Evolutionary conservation across 2,113 vertebrate genomes (phyloP), one percentile per base, ranked within the genome.

Genomic region (Lepus timidus): DNA sequence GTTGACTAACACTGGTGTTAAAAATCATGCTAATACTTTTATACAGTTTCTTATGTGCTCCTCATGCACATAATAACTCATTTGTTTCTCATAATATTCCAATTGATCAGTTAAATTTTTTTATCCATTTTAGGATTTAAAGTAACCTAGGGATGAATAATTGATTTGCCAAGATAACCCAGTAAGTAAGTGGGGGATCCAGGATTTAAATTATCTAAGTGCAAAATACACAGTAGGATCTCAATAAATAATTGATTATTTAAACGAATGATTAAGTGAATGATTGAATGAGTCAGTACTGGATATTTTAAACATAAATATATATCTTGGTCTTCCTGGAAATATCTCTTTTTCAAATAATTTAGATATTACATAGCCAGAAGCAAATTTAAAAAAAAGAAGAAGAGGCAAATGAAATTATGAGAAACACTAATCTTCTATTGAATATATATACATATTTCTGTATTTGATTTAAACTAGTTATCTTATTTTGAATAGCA

Each of bases 301-400:
- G 8, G 29, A 0, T 88, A 55, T 84, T 96, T 89, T 90, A 91
- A 93, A 52, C 8, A 70, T 52, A 94, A 52, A 67, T 70, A 39
- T 33, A 6, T 85, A 76, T 75, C 25, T 85, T 64, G 16, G 4
- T 49, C 14, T 79, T 73, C 52, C 20, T 70, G 6, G 5, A 91
- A 27, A 31, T n/a, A 76, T 31, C 1, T 67, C 0, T 81, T 44
- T 75, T 82, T 7, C 6, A 73, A 89, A 52, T 25, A 22, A 12
- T 58, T 19, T 61, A 76, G 2, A 1, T 78, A 58, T 91, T 88
- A 58, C 14, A 85, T 33, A 88, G 65, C 11, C 12, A 9, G 10
- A 85, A 19, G 33, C 16, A 71, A 36, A 27, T 70, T 74, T 70
- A 61, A 64, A 64, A 23, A 55, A 44, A 36, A 23, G n/a, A 27